Base-by-base conservation (phyloP, 37 sponge, comb jelly and placozoan genomes). In the Chondrosia reniformis region DNA sequence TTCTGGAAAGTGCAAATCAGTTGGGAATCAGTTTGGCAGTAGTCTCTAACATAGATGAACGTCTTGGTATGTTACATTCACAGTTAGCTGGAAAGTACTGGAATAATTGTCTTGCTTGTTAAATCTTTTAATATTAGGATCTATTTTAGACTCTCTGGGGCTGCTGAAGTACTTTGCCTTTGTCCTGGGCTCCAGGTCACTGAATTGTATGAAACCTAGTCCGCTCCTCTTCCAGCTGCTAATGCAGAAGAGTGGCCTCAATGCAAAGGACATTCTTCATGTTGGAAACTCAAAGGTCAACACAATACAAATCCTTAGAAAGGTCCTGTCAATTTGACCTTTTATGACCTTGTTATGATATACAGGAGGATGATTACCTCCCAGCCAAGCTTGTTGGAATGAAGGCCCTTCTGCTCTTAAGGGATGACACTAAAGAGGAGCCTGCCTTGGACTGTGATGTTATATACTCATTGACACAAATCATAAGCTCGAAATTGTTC, bases 31-130 rank as follows among this genome's bases (percentile, higher is more conserved):
- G 19, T 31, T 8, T 66, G 38, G 39, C 39, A 8, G 38, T 66
- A 37, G 5, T 66, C 39, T 66, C 67, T 17, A 66, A 66, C 67
- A 37, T 66, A 37, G 67, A 66, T 17, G 67, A 66, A 33, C 32
- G 67, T 8, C 39, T 66, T 8, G 67, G 67, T 66, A 17, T 5
- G 39, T 36, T 12, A 37, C 25, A 22, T 24, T 22, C 63, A 12
- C 27, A 61, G 25, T 25, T 61, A 22, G 13, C 15, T 49, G 52
- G 52, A 19, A 49, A 49, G 10, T 19, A 49, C 15, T 59, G 61
- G n/a, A 49, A 10, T 49, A 10, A 10, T 49, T 49, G 15, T 49
- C 15, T 49, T 15, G 15, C 15, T 49, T 15, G 15, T 49, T 49
- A 49, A 49, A 19, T 49, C 15, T 49, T 10, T 49, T 49, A 49